These are phyloP conservation scores for Probaryconus sp. DNA, from an alignment of 1,140 invertebrate genomes.

Conservation along the genomic window DNA sequence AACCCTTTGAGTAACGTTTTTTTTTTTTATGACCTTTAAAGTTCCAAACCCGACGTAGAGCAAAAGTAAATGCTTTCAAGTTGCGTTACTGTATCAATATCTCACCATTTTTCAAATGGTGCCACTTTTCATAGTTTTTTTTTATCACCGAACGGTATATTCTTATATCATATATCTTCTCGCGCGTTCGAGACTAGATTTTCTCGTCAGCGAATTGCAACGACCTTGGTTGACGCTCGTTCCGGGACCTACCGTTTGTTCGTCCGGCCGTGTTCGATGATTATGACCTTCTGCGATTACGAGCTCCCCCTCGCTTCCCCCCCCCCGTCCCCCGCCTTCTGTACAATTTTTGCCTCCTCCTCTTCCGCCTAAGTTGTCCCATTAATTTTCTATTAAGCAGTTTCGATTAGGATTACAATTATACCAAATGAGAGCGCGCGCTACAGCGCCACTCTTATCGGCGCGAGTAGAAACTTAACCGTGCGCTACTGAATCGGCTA, in stretches of 20 bases:
- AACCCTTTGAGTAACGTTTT: too few species aligned
- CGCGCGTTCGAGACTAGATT: constrained; percentile 44
- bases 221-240: constrained; percentile 53
- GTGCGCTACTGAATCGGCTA: too few species aligned
- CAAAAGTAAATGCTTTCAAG: too few species aligned
- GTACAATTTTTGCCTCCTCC: constrained; percentile 24
- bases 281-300: constrained; percentile 65
- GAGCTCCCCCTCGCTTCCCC: constrained; percentile 19
- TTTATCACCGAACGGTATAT: too few species aligned
- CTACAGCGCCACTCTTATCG: too few species aligned
- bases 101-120: too few species aligned
- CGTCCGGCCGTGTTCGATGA: constrained; percentile 55
- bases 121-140: too few species aligned
- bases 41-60: too few species aligned
- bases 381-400: constrained; percentile 66
- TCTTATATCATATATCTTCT: constrained; percentile 24
- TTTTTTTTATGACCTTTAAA: too few species aligned
- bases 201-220: constrained; percentile 38
- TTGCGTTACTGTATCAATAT: too few species aligned
- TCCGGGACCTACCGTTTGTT: constrained; percentile 46
- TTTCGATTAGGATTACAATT: constrained; percentile 55
- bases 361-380: too few species aligned
- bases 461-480: too few species aligned
- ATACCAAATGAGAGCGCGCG: constrained; percentile 19
- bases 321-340: constrained; percentile 1